Conservation (phyloP, 2,888 invertebrate species). For the Ornithoptera priamus region DNA sequence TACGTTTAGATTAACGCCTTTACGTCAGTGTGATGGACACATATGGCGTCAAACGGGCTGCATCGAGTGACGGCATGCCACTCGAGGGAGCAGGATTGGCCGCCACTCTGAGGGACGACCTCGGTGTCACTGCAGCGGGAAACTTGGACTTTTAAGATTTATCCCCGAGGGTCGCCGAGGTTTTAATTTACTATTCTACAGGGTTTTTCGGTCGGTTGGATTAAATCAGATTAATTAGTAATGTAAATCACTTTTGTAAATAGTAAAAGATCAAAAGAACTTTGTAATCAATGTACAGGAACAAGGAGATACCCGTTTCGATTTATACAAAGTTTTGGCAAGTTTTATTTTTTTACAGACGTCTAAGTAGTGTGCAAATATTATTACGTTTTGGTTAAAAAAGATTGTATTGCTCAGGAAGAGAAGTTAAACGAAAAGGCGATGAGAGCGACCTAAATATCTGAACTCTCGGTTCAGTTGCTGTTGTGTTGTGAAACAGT, state of each 20-base stretch:
- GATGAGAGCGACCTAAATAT: no score
- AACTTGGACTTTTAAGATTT: constrained; percentile 54
- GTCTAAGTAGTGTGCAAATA: no score
- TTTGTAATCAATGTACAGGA: no score
- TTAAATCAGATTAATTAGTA: constrained; percentile 32
- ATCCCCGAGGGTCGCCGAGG: constrained; percentile 34
- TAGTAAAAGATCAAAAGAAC: constrained; percentile 14
- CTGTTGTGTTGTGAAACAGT: no score
- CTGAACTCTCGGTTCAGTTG: no score
- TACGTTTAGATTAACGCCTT: constrained; percentile 46
- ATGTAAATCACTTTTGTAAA: constrained; percentile 14
- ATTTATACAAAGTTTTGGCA: no score
- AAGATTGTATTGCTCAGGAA: no score
- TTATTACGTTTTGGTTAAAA: no score
- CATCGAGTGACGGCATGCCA: constrained; percentile 73
- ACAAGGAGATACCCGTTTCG: no score
- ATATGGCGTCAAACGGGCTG: constrained; percentile 78
- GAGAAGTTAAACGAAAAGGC: no score
- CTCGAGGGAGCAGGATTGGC: constrained; percentile 74
- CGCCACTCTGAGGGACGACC: constrained; percentile 60
- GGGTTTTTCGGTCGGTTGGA: constrained; percentile 29
- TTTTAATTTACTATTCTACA: constrained; percentile 31
- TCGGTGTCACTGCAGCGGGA: constrained; percentile 56
- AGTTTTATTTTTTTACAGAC: no score
- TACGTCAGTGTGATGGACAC: constrained; percentile 51